phyloP scores from a whole-genome alignment of 2,888 invertebrate genomes.

The Meghimatium bilineatum region DNA sequence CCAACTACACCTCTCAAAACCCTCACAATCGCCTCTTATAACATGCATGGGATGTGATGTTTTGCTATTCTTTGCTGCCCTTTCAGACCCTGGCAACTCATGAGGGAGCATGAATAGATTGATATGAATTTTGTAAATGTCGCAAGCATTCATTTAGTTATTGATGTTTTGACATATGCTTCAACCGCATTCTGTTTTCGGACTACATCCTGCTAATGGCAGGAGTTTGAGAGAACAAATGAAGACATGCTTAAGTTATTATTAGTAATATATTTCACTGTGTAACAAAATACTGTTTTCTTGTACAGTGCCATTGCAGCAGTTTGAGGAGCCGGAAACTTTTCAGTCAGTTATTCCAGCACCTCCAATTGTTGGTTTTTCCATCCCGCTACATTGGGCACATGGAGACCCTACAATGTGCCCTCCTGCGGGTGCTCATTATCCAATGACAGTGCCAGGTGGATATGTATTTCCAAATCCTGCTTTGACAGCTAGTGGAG shows the following conservation, averaged over 20 bases:
- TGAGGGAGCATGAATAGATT: no score
- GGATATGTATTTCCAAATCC: constrained; percentile 41
- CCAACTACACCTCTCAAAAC: no score
- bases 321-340: constrained; percentile 7
- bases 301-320: neutral
- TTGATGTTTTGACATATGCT: no score
- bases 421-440: constrained; percentile 27
- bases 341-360: constrained; percentile 35
- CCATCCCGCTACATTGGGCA: constrained; percentile 44
- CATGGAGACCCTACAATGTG: constrained; percentile 8
- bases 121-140: no score
- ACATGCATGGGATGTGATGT: no score
- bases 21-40: no score
- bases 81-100: no score
- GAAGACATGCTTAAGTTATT: no score
- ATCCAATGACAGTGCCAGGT: constrained; percentile 35
- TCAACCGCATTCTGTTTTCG: neutral
- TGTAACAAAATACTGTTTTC: neutral
- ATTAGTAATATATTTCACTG: neutral
- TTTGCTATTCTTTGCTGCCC: no score
- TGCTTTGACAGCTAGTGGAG: constrained; percentile 28
- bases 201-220: no score
- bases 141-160: no score
- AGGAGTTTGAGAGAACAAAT: no score
- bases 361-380: constrained; percentile 32